Percentiles rank a stretch among this genome's conserved stretches.
These are phyloP conservation scores for crab-eating macaque (Macaca fascicularis) DNA, from an alignment of 2,113 vertebrate genomes.

Conservation along the genomic window DNA sequence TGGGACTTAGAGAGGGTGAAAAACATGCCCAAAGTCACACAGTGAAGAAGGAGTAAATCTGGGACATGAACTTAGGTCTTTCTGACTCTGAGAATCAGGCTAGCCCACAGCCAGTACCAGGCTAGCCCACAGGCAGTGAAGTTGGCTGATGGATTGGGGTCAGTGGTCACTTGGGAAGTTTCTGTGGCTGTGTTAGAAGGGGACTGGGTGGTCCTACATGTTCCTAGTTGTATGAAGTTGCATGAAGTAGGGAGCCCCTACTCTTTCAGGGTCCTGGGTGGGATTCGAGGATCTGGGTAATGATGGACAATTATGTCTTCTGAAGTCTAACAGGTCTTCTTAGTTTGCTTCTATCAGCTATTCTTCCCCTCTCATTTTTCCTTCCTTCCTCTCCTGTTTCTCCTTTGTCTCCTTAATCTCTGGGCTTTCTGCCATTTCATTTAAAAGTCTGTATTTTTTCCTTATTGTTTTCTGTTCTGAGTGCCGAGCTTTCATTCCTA, in stretches of 20 bases:
- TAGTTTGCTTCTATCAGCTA: neutral
- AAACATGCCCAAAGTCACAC: neutral
- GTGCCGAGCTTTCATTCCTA: slow-evolving; percentile 29
- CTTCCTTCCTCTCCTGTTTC: neutral
- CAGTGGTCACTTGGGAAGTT: neutral
- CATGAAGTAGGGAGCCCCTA: neutral
- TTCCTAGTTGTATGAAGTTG: too few species aligned
- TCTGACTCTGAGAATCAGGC: neutral
- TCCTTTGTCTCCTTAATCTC: neutral
- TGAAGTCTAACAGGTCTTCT: neutral
- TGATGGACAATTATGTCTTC: neutral
- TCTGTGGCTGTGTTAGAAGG: neutral
- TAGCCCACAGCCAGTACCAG: neutral
- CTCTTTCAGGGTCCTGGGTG: neutral
- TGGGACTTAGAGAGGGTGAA: neutral
- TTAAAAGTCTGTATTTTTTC: neutral
- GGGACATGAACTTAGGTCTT: neutral
- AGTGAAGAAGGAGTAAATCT: neutral
- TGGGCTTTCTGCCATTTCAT: slow-evolving; percentile 5
- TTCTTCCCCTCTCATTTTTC: neutral
- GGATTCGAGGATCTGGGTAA: too few species aligned
- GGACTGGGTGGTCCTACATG: neutral
- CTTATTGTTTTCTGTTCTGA: slow-evolving; percentile 49
- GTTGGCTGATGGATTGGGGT: too few species aligned
- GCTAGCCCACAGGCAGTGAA: too few species aligned